Conservation (phyloP, 2,797 vertebrate genomes). For the Podarcis lilfordi region DNA sequence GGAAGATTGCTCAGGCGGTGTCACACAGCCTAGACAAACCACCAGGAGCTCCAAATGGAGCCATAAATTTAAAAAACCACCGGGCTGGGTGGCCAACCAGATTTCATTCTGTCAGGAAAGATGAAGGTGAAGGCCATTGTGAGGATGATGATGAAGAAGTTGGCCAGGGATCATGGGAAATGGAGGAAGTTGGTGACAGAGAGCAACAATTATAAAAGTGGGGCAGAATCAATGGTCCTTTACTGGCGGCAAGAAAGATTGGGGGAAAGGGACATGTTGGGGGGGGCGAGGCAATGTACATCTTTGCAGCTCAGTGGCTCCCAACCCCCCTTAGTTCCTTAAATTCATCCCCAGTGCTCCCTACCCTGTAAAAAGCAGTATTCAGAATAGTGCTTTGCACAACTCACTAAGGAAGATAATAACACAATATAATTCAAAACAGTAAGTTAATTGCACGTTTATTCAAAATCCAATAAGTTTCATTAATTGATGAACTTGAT, state of each 20-base stretch:
- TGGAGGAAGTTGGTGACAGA: not conserved
- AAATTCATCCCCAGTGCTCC: too few species aligned
- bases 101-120: slow-evolving; percentile 12
- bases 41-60: slow-evolving; percentile 49
- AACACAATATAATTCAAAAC: too few species aligned
- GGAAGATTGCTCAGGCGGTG: slow-evolving; percentile 52
- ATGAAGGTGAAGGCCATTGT: not conserved
- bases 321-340: too few species aligned
- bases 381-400: too few species aligned
- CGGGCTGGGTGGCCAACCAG: not conserved
- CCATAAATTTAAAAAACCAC: slow-evolving; percentile 50
- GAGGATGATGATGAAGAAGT: not conserved
- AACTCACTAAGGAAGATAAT: too few species aligned
- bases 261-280: not conserved
- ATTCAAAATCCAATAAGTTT: too few species aligned
- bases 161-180: not conserved
- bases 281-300: not conserved
- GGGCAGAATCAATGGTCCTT: too few species aligned
- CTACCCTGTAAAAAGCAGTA: too few species aligned
- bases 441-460: too few species aligned
- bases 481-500: too few species aligned
- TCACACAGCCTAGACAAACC: slow-evolving; percentile 57
- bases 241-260: too few species aligned
- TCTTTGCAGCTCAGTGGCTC: too few species aligned
- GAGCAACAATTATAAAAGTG: not conserved